A percentile compares a stretch with the other conserved stretches of the same genome.
Conservation (phyloP, 2,113 vertebrate genomes). For the Notothenia coriiceps region DNA sequence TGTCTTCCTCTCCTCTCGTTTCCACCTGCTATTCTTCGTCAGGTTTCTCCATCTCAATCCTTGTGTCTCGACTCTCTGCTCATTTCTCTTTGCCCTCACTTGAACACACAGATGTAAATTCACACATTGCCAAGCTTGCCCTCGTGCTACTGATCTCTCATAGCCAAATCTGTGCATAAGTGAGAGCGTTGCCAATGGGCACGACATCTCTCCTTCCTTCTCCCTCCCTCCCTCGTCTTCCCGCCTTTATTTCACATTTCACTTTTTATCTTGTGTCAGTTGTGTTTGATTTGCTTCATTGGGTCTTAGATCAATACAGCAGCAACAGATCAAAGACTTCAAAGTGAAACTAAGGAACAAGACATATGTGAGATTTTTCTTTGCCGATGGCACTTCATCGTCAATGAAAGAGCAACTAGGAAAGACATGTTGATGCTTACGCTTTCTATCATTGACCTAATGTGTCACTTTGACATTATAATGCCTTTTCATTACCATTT, state of each 20-base stretch:
- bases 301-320: slow-evolving; percentile 10
- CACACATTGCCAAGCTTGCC: slow-evolving; percentile 21
- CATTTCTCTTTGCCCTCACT: not conserved
- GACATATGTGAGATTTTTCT: too few species aligned
- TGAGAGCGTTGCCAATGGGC: slow-evolving; percentile 15
- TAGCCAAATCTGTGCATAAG: slow-evolving; percentile 27
- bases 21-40: not conserved
- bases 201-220: not conserved
- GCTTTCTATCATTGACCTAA: not conserved
- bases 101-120: not conserved
- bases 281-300: not conserved
- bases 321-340: not conserved
- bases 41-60: not conserved
- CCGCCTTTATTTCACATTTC: not conserved
- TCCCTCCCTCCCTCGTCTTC: not conserved
- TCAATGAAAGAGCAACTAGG: not conserved
- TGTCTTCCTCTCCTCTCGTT: not conserved
- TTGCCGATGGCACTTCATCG: not conserved
- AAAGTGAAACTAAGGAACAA: not conserved
- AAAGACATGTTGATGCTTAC: not conserved
- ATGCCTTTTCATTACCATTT: not conserved
- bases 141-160: slow-evolving; percentile 22
- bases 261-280: slow-evolving; percentile 25
- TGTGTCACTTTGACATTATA: not conserved
- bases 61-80: not conserved